Evolutionary conservation across 2,797 vertebrate species (phyloP), one percentile per base, ranked within the genome.

Genomic region (Dendrocincla fuliginosa): DNA sequence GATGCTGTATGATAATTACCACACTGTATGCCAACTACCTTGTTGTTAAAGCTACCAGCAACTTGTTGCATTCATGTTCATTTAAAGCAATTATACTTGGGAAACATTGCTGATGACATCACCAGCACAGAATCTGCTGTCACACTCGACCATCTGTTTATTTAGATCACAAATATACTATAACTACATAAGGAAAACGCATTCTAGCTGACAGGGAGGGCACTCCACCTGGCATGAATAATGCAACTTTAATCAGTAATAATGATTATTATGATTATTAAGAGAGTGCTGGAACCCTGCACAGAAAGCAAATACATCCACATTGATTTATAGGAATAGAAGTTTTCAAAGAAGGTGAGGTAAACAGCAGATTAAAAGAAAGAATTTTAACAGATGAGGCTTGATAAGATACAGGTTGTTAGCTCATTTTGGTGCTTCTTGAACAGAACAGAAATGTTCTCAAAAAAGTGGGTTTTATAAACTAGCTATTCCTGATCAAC

Each of bases 261-360:
- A 98, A 98, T 14, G 84, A 98, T 96, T 98, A 98, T 98, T 96
- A 97, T 97, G 95, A 97, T 98, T 98, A 98, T 98, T 98, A 98
- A 97, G 97, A 97, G 96, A 95, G 89, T 97, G 95, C 84, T 95
- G 84, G 88, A 98, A 95, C 67, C 83, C 91, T 93, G 82, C 87
- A 79, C 84, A 96, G 65, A 94, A 97, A 96, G 95, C 89, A 97
- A 97, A 97, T 96, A 97, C 55, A 89, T 85, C 71, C 78, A 91
- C 94, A 95, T 79, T 97, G 96, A 97, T 97, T 97, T 96, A 89
- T 86, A 97, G 84, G 90, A 97, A 87, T 28, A 16, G 73, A 96
- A 94, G 92, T 96, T 96, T 96, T 71, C 93, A 95, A 95, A 59
- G 84, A 90, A 85, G 88, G 74, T 41, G 33, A 97, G 57, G 82